These are phyloP conservation scores for Lates japonicus DNA, from an alignment of 2,797 vertebrate species.

Conservation along the genomic window DNA sequence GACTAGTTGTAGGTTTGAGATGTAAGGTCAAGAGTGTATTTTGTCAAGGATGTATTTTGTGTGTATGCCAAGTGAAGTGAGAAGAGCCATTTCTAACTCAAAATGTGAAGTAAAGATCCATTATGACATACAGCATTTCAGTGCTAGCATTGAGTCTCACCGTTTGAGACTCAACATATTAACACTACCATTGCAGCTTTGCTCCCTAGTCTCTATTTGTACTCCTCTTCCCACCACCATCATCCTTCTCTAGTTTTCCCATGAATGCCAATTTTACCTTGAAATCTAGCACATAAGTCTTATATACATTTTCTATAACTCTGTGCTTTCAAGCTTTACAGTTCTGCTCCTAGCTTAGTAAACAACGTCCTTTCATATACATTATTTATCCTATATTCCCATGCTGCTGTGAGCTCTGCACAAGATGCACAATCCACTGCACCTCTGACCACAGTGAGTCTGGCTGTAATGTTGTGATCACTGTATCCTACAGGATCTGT, in stretches of 20 bases:
- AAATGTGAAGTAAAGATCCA: neutral
- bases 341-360: neutral
- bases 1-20: neutral
- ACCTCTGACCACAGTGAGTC: neutral
- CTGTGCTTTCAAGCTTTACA: slow-evolving; percentile 4
- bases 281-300: neutral
- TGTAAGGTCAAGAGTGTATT: neutral
- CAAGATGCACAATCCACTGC: neutral
- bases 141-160: no score
- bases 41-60: neutral
- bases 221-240: neutral
- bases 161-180: no score
- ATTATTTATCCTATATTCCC: slow-evolving; percentile 19
- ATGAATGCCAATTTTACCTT: neutral
- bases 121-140: no score
- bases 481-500: neutral
- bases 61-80: neutral
- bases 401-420: slow-evolving; percentile 12
- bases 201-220: neutral
- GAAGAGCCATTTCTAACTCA: no score
- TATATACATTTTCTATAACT: neutral
- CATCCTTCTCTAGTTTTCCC: neutral
- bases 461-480: slow-evolving; percentile 6
- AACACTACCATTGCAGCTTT: neutral
- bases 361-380: slow-evolving; percentile 2